Evolutionary conservation across 2,888 invertebrate species (phyloP), one percentile per base, ranked within the genome.

Genomic region (Patella depressa): DNA sequence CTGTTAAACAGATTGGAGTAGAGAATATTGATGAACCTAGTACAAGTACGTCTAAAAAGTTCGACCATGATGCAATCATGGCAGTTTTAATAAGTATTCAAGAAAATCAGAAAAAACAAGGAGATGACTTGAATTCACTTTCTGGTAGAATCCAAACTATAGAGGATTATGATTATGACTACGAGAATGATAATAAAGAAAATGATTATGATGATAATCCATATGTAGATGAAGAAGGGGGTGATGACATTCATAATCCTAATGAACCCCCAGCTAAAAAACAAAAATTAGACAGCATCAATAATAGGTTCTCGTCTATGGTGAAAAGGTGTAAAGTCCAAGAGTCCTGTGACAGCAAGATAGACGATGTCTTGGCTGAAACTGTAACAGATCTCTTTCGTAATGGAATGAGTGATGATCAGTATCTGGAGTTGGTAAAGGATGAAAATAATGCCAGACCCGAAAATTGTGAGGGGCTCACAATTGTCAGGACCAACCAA

Each of bases 361-460:
- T 80, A 69, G 80, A 80, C 53, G 34, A 53, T 2, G n/a, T 59
- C 55, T 55, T 81, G 69, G 77, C 81, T 11, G 72, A 74, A 29
- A 79, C 71, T 69, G 72, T 81, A 15, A 81, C 74, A 14, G 77
- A 81, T 11, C 19, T 81, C 2, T 81, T 79, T 34, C 3, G 59
- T 0, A 81, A 81, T 24, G 81, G 81, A 3, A 77, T 81, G 69
- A 75, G 75, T 72, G 75, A 79, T 2, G 76, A 79, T 5, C 29
- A 73, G 24, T 81, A 77, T 70, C 53, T 65, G 54, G 72, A 79
- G 24, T 12, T 81, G 11, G 55, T 79, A 1, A 81, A 81, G 34
- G 79, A 79, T 71, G 78, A 79, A 24, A 74, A 29, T 9, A 75
- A 34, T 53, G n/a, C 55, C 2, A 72, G 79, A 69, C 81, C 81